Conservation (phyloP, 2,888 invertebrate genomes). For the Strigamia maritima region DNA sequence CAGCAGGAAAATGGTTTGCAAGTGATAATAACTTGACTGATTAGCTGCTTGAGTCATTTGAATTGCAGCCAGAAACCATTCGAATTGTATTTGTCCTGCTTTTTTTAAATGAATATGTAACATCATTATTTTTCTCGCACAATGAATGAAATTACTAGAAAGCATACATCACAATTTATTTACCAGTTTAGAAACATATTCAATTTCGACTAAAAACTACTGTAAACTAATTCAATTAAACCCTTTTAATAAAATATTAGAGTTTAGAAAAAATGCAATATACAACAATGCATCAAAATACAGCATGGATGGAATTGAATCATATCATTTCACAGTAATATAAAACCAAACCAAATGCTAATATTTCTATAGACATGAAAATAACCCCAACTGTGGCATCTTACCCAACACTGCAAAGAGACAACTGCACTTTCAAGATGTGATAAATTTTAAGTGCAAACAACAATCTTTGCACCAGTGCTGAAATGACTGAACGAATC, state of each 20-base stretch:
- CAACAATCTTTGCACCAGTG: not conserved
- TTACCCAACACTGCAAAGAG: not conserved
- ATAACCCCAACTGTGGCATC: too few species aligned
- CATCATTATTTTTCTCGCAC: not conserved
- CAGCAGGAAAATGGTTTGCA: constrained; percentile 25
- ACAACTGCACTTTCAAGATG: not conserved
- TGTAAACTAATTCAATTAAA: too few species aligned
- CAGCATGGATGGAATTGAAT: too few species aligned
- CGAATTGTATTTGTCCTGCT: not conserved
- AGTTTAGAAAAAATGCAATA: not conserved
- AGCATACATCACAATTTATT: not conserved
- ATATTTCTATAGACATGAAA: too few species aligned
- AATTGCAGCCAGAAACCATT: constrained; percentile 25
- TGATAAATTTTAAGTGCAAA: not conserved
- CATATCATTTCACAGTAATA: too few species aligned
- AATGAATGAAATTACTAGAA: not conserved
- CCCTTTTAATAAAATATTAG: too few species aligned
- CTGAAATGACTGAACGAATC: not conserved
- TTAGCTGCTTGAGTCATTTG: constrained; percentile 22
- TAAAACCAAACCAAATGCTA: too few species aligned
- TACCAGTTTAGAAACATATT: not conserved
- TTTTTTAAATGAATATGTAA: not conserved
- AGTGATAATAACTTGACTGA: constrained; percentile 3
- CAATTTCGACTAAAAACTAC: not conserved
- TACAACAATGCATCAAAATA: too few species aligned